A percentile compares a stretch with the other conserved stretches of the same genome.
Conservation (phyloP, 1,140 invertebrate genomes). For the Drosophila persimilis region DNA sequence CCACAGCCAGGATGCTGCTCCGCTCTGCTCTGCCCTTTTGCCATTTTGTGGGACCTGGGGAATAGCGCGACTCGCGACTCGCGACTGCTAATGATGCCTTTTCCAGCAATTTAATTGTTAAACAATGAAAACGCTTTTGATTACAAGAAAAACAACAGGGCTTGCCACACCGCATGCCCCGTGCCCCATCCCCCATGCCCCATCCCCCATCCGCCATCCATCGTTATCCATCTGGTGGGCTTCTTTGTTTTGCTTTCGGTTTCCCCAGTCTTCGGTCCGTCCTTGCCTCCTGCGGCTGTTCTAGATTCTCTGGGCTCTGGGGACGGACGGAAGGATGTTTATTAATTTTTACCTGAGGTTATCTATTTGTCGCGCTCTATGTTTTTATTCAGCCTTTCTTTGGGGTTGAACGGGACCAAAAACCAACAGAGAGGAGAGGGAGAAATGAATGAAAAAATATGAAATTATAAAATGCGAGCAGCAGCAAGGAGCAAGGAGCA, state of each 20-base stretch:
- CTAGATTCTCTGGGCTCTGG: neutral
- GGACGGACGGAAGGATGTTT: conserved; percentile 55
- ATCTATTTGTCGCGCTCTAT: conserved; percentile 76
- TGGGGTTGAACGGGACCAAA: conserved; percentile 28
- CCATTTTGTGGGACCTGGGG: conserved; percentile 13
- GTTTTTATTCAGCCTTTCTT: conserved; percentile 60
- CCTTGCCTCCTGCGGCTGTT: conserved; percentile 36
- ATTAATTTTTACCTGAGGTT: conserved; percentile 81
- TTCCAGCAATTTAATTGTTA: conserved; percentile 82
- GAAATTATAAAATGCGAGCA: conserved; percentile 36
- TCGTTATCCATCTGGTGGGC: conserved; percentile 5
- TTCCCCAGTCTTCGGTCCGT: conserved; percentile 27
- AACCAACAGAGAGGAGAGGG: too few species aligned
- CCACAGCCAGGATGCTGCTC: conserved; percentile 2
- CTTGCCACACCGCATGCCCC: neutral
- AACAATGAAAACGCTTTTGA: conserved; percentile 81
- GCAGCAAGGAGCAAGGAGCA: conserved; percentile 1
- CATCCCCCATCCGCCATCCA: neutral
- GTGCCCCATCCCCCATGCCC: neutral
- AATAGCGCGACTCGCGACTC: conserved; percentile 17
- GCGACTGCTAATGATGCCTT: conserved; percentile 77
- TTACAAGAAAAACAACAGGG: conserved; percentile 74
- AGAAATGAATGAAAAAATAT: neutral
- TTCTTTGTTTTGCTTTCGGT: conserved; percentile 44
- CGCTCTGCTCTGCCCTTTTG: conserved; percentile 26